Percentiles rank a stretch among this genome's conserved stretches.
phyloP scores from a whole-genome alignment of 2,797 vertebrate genomes.

The Hippopotamyrus pictus region DNA sequence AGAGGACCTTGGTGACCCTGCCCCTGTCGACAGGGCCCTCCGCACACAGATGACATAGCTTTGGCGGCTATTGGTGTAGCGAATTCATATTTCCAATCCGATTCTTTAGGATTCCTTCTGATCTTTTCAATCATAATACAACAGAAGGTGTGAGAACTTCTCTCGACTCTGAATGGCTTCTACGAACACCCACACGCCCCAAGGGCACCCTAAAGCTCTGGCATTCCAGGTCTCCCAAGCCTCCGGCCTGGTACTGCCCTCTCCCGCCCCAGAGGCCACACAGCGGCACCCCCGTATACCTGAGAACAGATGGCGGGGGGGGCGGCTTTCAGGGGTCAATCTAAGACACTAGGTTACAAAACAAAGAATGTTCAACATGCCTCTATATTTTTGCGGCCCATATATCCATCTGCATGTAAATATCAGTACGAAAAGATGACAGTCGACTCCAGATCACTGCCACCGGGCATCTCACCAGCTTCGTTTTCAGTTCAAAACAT shows the following conservation, averaged over 20 bases:
- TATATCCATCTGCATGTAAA: background rate
- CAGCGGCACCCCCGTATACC: slow-evolving; percentile 44
- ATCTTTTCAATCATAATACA: background rate
- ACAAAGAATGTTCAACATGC: background rate
- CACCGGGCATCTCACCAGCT: background rate
- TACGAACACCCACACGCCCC: background rate
- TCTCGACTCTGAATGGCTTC: background rate
- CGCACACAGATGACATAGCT: background rate
- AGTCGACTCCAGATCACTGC: background rate
- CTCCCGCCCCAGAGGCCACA: slow-evolving; percentile 41
- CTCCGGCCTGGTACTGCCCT: background rate
- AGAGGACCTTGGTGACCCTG: background rate
- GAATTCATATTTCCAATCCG: too few species aligned
- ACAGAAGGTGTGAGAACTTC: background rate
- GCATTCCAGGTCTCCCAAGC: slow-evolving; percentile 54
- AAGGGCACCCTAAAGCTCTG: slow-evolving; percentile 26
- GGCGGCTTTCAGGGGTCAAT: background rate
- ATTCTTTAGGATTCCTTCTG: background rate
- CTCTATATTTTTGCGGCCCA: background rate
- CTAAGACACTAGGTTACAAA: background rate
- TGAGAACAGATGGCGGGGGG: slow-evolving; percentile 37
- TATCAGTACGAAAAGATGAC: background rate
- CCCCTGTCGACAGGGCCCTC: background rate
- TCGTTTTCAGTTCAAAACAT: background rate
- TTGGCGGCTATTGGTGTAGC: background rate